A percentile compares a stretch with the other conserved stretches of the same genome.
phyloP scores from a whole-genome alignment of 2,888 invertebrate genomes.

The Imbricaverruca yamaguchii region DNA sequence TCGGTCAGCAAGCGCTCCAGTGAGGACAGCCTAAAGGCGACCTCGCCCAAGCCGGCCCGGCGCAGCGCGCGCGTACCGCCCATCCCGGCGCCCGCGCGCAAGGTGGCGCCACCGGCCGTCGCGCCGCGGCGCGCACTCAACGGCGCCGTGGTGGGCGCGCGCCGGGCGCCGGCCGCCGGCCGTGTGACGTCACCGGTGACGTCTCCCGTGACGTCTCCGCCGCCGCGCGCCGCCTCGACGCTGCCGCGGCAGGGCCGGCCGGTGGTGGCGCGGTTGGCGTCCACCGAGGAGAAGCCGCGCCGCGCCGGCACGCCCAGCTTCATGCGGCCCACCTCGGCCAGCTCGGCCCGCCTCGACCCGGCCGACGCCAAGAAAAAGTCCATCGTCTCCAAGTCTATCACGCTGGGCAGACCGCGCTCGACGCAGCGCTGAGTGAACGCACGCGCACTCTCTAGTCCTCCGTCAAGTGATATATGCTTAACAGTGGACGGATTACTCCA shows the following conservation, averaged over 20 bases:
- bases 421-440: conserved; percentile 23
- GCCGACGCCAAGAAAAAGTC: conserved; percentile 25
- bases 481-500: conserved; percentile 19
- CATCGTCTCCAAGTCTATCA: conserved; percentile 27
- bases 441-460: not conserved
- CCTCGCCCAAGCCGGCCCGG: conserved; percentile 6
- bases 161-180: not conserved
- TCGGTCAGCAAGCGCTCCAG: conserved; percentile 19
- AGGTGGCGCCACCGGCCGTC: not conserved
- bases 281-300: not conserved
- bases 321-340: conserved; percentile 33
- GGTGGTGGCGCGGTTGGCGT: not conserved
- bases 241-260: not conserved
- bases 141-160: not conserved
- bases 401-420: conserved; percentile 25
- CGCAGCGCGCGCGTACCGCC: not conserved
- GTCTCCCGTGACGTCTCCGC: not conserved
- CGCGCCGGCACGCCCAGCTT: conserved; percentile 25
- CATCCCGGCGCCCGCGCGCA: not conserved
- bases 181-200: not conserved
- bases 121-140: not conserved
- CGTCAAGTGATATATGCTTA: conserved; percentile 11
- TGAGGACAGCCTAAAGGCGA: not conserved
- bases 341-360: conserved; percentile 28
- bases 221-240: not conserved